Evolutionary conservation across 2,888 invertebrate species (phyloP), one percentile per base, ranked within the genome.

Genomic region (Cryptophagus acutangulus): DNA sequence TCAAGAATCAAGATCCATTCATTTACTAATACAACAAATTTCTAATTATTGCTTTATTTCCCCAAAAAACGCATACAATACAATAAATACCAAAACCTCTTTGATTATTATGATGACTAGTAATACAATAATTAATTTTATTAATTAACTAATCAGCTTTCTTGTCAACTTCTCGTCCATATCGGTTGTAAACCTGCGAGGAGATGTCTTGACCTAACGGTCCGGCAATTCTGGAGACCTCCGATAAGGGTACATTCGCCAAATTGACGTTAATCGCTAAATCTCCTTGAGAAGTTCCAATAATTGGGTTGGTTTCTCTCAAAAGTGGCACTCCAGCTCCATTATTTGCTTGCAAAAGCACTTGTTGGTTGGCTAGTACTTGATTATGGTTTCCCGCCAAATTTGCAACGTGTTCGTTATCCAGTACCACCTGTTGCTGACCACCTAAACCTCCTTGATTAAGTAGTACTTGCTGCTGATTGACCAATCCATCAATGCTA

Each of bases 121-220:
- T n/a, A n/a, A n/a, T n/a, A n/a, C n/a, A n/a, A n/a, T n/a, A n/a
- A n/a, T n/a, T n/a, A n/a, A n/a, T n/a, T n/a, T n/a, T n/a, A n/a
- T n/a, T n/a, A n/a, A n/a, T n/a, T n/a, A n/a, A n/a, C n/a, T n/a
- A n/a, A n/a, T n/a, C n/a, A n/a, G n/a, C n/a, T n/a, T n/a, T n/a
- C n/a, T n/a, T n/a, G n/a, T n/a, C n/a, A n/a, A 36, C 20, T 16
- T 39, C 36, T 25, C 53, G 41, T n/a, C 50, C 52, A 29, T 51
- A 50, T 14, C 54, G 40, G 18, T 49, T 47, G 45, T 45, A 50
- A 15, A 49, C 33, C 18, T 20, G 25, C 12, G 18, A 33, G 5
- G 38, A 20, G 10, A 35, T 16, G 5, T 33, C 34, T 3, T 43
- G 41, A 20, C 8, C 8, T 25, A 33, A 18, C 18, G 18, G 29